Base-by-base conservation (phyloP, 2,113 vertebrate genomes). In the Microtus oregoni region DNA sequence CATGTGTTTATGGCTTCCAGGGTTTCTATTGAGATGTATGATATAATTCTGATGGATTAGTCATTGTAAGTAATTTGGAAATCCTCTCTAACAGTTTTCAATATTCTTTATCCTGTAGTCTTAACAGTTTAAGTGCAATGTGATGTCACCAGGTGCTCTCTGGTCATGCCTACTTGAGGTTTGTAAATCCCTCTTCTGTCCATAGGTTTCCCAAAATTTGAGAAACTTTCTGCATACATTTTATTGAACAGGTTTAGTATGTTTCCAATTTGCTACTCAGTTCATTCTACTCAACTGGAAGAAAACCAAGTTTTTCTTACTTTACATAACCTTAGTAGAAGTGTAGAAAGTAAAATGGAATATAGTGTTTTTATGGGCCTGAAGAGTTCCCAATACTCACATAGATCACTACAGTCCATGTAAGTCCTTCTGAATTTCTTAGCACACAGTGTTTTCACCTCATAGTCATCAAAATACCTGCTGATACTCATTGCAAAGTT, bases 401-500 rank as follows among this genome's bases (percentile, higher is more conserved):
- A 15, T 28, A 2, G 2, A 41, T 87, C 68, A 86, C 17, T 82
- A 63, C 97, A 97, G 72, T 96, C 15, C 26, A 90, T 4, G 20
- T 52, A 38, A 11, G 73, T 41, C 14, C 2, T 92, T 82, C 1
- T 22, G 35, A 94, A n/a, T 44, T 73, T 11, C 32, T 3, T 98
- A 19, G 98, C 98, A 94, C 99, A 99, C 96, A 99, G 98, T 17
- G 98, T 98, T 95, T 99, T 98, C 86, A 99, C 97, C 95, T 99
- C 98, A 0, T 99, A 99, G 98, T 99, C 99, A 97, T 99, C 99
- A 98, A 99, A 99, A 96, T 99, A 99, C 96, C 99, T 99, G 96
- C 99, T 99, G 98, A 99, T 98, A 95, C 99, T 99, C 97, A 99
- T 99, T 94, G 99, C 99, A 97, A 99, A 97, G 97, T 99, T 99